Evolutionary conservation across 1,140 invertebrate species (phyloP).

Genomic region (Brevipalpus yothersi): DNA sequence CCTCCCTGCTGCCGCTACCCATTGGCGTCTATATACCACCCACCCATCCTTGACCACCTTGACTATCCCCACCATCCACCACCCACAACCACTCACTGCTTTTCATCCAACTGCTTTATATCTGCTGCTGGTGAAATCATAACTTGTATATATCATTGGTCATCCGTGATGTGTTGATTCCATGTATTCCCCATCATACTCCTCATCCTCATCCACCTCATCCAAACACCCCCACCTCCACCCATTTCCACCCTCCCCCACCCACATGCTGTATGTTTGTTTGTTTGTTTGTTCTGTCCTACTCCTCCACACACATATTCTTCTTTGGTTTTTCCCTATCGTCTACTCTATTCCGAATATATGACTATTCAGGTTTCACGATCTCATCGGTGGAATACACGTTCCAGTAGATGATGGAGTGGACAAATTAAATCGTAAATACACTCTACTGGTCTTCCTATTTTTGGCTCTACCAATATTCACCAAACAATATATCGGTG

Average conservation of each 20-base stretch:
- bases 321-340: no score
- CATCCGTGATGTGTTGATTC: no score
- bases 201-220: no score
- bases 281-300: no score
- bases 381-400: slow-evolving; percentile 21
- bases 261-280: no score
- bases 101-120: neutral
- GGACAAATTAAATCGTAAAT: slow-evolving; percentile 29
- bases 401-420: slow-evolving; percentile 29
- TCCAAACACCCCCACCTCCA: no score
- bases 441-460: slow-evolving; percentile 27
- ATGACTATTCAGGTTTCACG: slow-evolving; percentile 15
- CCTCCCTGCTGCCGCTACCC: neutral
- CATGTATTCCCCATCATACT: no score
- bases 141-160: no score
- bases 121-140: no score
- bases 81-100: neutral
- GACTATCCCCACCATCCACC: neutral
- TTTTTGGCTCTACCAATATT: slow-evolving; percentile 28
- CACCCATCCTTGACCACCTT: neutral
- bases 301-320: no score
- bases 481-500: slow-evolving; percentile 29
- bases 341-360: no score
- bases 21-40: neutral
- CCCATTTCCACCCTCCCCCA: no score